Evolutionary conservation across 2,888 invertebrate genomes (phyloP).

Genomic region (Chymomyza caudatula): DNA sequence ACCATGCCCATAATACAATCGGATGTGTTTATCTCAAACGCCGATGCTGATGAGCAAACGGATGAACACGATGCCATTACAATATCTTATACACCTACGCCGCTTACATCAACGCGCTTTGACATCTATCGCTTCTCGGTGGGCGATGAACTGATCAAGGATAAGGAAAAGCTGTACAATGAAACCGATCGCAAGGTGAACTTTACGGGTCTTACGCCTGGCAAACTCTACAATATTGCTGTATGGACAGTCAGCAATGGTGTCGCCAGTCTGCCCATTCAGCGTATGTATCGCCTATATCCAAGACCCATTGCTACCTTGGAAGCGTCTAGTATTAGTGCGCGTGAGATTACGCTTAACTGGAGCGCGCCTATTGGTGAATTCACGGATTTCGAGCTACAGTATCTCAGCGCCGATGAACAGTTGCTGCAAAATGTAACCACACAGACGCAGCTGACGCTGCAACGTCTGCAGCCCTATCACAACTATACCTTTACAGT

Average conservation of each 20-base stretch:
- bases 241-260: constrained; percentile 94
- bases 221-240: constrained; percentile 92
- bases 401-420: constrained; percentile 86
- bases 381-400: constrained; percentile 92
- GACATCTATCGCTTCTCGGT: constrained; percentile 91
- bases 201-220: constrained; percentile 86
- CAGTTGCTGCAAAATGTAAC: constrained; percentile 86
- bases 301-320: constrained; percentile 90
- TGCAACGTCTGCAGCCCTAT: constrained; percentile 87
- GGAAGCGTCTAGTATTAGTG: constrained; percentile 86
- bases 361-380: constrained; percentile 92
- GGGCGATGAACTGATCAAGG: constrained; percentile 84
- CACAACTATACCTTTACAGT: constrained; percentile 94
- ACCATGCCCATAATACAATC: constrained; percentile 94
- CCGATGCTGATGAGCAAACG: constrained; percentile 66
- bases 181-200: constrained; percentile 87
- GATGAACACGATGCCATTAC: constrained; percentile 83
- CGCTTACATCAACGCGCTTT: constrained; percentile 87
- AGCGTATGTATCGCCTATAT: constrained; percentile 89
- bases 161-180: constrained; percentile 86
- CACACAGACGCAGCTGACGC: constrained; percentile 82
- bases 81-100: constrained; percentile 88
- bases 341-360: constrained; percentile 87
- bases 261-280: constrained; percentile 90
- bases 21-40: constrained; percentile 92